A percentile compares a stretch with the other conserved stretches of the same genome.
These are phyloP conservation scores for Cydia amplana DNA, from an alignment of 1,140 invertebrate species.

Conservation along the genomic window DNA sequence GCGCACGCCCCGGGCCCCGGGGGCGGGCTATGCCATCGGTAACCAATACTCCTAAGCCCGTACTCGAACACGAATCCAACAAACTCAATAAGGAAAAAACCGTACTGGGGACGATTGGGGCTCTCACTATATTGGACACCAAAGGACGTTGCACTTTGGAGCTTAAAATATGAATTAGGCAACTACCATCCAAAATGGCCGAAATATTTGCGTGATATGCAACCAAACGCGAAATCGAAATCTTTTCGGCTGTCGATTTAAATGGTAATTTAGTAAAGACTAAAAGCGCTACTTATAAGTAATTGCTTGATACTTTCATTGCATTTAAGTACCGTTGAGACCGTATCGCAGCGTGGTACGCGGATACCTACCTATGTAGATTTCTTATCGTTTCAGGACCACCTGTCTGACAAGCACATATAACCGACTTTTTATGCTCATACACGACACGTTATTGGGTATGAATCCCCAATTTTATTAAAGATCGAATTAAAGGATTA, in stretches of 20 bases:
- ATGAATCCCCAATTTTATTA: slow-evolving; percentile 71
- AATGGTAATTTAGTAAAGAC: neutral
- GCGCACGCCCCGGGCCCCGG: slow-evolving; percentile 50
- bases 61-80: neutral
- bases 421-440: slow-evolving; percentile 60
- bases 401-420: slow-evolving; percentile 64
- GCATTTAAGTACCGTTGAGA: slow-evolving; percentile 59
- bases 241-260: slow-evolving; percentile 9
- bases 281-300: slow-evolving; percentile 5
- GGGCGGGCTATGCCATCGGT: slow-evolving; percentile 44
- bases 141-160: slow-evolving; percentile 31
- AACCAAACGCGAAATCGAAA: slow-evolving; percentile 3
- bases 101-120: neutral
- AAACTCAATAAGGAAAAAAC: slow-evolving; percentile 8
- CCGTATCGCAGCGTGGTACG: slow-evolving; percentile 55
- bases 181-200: slow-evolving; percentile 6
- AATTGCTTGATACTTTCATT: slow-evolving; percentile 34
- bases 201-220: neutral
- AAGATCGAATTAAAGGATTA: slow-evolving; percentile 62
- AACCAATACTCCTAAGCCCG: slow-evolving; percentile 20
- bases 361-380: neutral
- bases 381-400: slow-evolving; percentile 56
- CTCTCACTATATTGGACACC: slow-evolving; percentile 52
- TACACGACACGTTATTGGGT: slow-evolving; percentile 50
- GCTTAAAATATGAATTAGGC: slow-evolving; percentile 42